Evolutionary conservation across 2,888 invertebrate genomes (phyloP), one percentile per base, ranked within the genome.

Genomic region (Rhingia rostrata): DNA sequence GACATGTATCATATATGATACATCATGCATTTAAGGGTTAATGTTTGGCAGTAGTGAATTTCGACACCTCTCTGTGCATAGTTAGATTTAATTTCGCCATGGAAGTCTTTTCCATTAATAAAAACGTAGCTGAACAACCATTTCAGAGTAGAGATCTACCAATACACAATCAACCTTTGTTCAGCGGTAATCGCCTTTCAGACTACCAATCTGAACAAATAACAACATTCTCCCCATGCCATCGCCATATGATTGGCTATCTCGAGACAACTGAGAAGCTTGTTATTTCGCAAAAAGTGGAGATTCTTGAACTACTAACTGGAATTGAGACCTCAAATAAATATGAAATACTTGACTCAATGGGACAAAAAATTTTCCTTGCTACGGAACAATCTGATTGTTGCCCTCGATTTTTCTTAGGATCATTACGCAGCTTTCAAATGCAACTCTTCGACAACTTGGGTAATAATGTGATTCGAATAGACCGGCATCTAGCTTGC

Each of bases 381-480:
- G 73, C 64, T 22, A 32, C 39, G 14, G 73, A 74, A n/a, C 47
- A 74, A 22, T 74, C 73, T 0, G 47, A 33, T 9, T 56, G 9
- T 22, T 74, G 73, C 5, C 7, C n/a, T 37, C 64, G 39, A 5
- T 14, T 14, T 2, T 7, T 47, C 0, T 74, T 54, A n/a, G 73
- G 54, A 7, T 39, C 73, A 4, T 5, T 41, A n/a, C 45, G 73
- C 2, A 47, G 39, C 6, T 74, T 74, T 14, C 39, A 63, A 32
- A 64, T 74, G 64, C 39, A 64, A 12, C 7, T 74, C 4, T 33
- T 39, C 6, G 73, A 74, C 64, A 74, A 74, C 6, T 49, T 56
- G n/a, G 64, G 64, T n/a, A 64, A 74, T 33, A 37, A 74, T 4
- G 73, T 74, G n/a, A 74, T 74, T 39, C 54, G 56, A 32, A 74